Evolutionary conservation across 2,888 invertebrate genomes (phyloP), one percentile per base, ranked within the genome.

Genomic region (Ypsolopha scabrella): DNA sequence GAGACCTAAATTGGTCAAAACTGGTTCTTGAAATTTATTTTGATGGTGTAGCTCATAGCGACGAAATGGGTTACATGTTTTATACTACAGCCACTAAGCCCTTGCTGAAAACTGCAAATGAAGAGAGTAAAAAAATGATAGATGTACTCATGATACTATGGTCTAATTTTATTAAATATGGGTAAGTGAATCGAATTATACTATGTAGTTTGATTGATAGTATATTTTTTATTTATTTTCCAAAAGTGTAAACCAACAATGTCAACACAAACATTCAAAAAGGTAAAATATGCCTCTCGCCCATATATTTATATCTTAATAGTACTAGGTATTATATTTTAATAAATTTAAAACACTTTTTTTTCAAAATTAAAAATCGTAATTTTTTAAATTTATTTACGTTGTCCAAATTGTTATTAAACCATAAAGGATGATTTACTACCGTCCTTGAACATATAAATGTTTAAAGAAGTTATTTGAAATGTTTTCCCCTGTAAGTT

Each of bases 81-180:
- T 53, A 58, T 34, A 58, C 58, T 6, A 50, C 55, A 10, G 43
- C 7, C 1, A 62, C 62, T 2, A 54, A 55, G 49, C 9, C 35
- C 6, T 51, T 49, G 13, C 48, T 60, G 1, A 43, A 53, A 1
- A 51, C 56, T 45, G 41, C 58, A 6, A 58, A 60, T 52, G 37
- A 41, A 6, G 58, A 51, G 53, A 58, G 45, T 35, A 43, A 52
- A 33, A 52, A 51, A 24, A 59, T 57, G 50, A 41, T 60, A 9
- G 37, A 62, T 10, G 52, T 55, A 10, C 54, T 62, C 51, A 11
- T 58, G 10, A 57, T 51, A 8, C 48, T 58, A 46, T 44, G 59
- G 34, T 52, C 61, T 9, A 64, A 65, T 47, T 67, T 66, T 44
- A 53, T 63, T 9, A 60, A 61, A 56, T 58, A 50, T 44, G 65